Conservation (phyloP, 2,797 vertebrate genomes). For the Parauchenoglanis ngamensis region DNA sequence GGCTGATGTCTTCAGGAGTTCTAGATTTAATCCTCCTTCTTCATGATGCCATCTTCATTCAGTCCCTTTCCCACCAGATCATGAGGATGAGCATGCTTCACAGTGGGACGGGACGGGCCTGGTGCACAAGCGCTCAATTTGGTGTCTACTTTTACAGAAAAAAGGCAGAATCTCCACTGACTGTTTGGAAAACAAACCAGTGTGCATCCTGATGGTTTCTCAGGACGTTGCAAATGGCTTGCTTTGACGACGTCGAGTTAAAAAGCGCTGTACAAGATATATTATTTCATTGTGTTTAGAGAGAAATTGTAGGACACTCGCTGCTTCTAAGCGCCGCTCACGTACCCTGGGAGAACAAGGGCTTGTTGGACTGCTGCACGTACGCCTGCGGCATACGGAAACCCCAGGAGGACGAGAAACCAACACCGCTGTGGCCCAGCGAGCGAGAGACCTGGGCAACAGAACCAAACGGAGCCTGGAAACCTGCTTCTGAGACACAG, state of each 20-base stretch:
- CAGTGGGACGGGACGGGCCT: not conserved
- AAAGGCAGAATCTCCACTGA: too few relatives aligned
- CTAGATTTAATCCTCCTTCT: not conserved
- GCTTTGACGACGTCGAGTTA: not conserved
- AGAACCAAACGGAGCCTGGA: slow-evolving; percentile 84
- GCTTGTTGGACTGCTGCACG: slow-evolving; percentile 89
- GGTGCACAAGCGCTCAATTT: too few relatives aligned
- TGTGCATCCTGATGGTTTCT: not conserved
- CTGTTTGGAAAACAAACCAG: not conserved
- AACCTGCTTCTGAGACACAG: slow-evolving; percentile 81
- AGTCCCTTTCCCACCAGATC: not conserved
- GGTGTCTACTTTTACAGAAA: too few relatives aligned
- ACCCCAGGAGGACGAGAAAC: slow-evolving; percentile 88
- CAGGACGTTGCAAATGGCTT: not conserved
- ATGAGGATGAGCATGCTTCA: not conserved
- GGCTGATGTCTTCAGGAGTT: not conserved
- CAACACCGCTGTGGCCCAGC: slow-evolving; percentile 85
- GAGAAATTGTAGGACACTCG: not conserved
- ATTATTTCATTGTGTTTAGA: not conserved
- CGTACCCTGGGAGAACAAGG: slow-evolving; percentile 89
- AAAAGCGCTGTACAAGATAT: not conserved
- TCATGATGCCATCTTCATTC: not conserved
- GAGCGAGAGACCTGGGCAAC: slow-evolving; percentile 81
- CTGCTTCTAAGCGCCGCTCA: not conserved
- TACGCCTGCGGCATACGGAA: slow-evolving; percentile 93